Conservation (phyloP, 2,113 vertebrate genomes). For the Henicopernis longicauda region DNA sequence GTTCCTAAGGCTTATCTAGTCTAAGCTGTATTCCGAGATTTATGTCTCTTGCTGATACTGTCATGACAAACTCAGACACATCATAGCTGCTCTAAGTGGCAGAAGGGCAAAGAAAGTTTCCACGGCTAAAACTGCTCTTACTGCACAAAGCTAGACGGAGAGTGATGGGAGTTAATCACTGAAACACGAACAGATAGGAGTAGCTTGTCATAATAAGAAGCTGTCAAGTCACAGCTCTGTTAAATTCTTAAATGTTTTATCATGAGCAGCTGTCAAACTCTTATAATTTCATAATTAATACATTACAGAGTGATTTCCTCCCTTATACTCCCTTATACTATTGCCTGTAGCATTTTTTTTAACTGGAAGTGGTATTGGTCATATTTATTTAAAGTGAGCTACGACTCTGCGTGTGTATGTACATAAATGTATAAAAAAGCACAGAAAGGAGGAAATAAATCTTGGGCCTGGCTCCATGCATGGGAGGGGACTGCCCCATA, state of each 20-base stretch:
- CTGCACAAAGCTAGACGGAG: neutral
- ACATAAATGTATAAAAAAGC: neutral
- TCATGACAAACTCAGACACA: neutral
- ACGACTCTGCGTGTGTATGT: neutral
- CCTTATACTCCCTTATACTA: conserved; percentile 46
- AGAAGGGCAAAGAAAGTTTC: conserved; percentile 51
- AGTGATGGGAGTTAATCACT: conserved; percentile 57
- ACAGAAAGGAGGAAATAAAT: neutral
- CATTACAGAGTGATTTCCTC: conserved; percentile 68
- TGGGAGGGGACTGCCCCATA: neutral
- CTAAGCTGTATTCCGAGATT: neutral
- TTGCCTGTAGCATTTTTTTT: conserved; percentile 27
- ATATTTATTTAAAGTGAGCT: conserved; percentile 39
- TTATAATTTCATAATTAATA: conserved; percentile 69
- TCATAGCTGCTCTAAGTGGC: neutral
- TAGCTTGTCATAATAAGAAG: conserved; percentile 67
- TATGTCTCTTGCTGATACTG: neutral
- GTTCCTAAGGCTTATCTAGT: neutral
- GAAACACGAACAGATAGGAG: conserved; percentile 66
- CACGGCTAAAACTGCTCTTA: neutral
- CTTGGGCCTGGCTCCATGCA: neutral
- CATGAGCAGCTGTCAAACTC: conserved; percentile 62
- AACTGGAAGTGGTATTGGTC: neutral
- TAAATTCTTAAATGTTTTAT: conserved; percentile 46
- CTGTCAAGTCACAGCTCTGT: conserved; percentile 49